A percentile compares a stretch with the other conserved stretches of the same genome.
These are phyloP conservation scores for Babyrousa celebensis DNA, from an alignment of 2,797 vertebrate species.

Conservation along the genomic window DNA sequence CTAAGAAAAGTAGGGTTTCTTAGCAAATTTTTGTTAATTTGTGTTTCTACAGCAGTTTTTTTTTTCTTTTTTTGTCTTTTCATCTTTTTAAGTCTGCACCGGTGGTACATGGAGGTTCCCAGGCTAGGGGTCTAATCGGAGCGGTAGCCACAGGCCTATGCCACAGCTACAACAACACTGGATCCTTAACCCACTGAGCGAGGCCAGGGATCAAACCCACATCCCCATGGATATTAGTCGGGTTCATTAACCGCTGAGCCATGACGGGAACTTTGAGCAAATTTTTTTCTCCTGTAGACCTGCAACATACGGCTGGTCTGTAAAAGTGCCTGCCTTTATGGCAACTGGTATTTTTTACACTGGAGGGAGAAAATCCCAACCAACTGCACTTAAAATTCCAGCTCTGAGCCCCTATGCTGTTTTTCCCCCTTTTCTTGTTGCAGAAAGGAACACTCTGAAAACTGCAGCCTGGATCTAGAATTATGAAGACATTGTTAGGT, in stretches of 20 bases:
- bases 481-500: conserved; percentile 85
- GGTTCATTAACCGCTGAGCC: too few relatives aligned
- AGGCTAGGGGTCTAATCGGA: too few relatives aligned
- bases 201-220: too few relatives aligned
- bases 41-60: too few relatives aligned
- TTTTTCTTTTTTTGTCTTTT: too few relatives aligned
- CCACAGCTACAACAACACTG: too few relatives aligned
- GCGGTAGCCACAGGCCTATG: too few relatives aligned
- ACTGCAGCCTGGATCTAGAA: conserved; percentile 80
- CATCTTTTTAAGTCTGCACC: too few relatives aligned
- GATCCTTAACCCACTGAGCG: too few relatives aligned
- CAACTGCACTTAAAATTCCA: conserved; percentile 73
- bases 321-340: conserved; percentile 15
- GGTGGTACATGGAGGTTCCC: too few relatives aligned
- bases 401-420: background rate
- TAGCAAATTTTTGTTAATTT: conserved; percentile 51
- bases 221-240: too few relatives aligned
- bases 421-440: background rate
- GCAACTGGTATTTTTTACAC: background rate
- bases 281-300: conserved; percentile 2
- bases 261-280: too few relatives aligned
- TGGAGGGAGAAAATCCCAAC: background rate
- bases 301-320: conserved; percentile 64
- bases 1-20: conserved; percentile 55
- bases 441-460: conserved; percentile 80